A percentile compares a stretch with the other conserved stretches of the same genome.
Conservation (phyloP, 2,113 vertebrate species). For the Ornithorhynchus anatinus region DNA sequence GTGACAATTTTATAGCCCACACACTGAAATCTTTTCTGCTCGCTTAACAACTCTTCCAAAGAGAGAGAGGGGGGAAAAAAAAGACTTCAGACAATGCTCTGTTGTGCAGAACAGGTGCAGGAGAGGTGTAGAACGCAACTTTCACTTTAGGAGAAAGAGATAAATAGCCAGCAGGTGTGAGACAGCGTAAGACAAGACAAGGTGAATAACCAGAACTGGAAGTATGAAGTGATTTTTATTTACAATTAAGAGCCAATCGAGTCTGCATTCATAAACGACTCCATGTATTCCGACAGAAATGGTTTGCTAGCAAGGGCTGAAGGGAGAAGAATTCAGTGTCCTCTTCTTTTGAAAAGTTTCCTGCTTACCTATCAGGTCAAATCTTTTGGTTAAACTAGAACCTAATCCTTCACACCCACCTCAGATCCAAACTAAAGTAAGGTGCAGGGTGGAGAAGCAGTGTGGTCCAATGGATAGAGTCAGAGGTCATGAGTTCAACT, state of each 20-base stretch:
- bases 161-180: neutral
- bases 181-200: neutral
- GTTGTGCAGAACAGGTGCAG: slow-evolving; percentile 40
- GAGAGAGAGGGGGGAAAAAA: slow-evolving; percentile 14
- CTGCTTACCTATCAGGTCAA: no score
- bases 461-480: no score
- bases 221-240: neutral
- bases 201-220: neutral
- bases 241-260: slow-evolving; percentile 7
- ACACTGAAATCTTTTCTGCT: slow-evolving; percentile 3
- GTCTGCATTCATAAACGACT: slow-evolving; percentile 24
- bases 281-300: neutral
- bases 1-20: slow-evolving; percentile 6
- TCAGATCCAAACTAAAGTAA: no score
- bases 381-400: no score
- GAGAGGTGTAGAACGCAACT: neutral
- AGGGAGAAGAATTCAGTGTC: no score
- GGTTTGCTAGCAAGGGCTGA: no score
- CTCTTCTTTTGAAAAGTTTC: neutral
- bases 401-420: no score
- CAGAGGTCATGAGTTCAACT: no score
- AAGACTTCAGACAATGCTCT: neutral
- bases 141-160: slow-evolving; percentile 8
- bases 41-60: no score
- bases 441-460: neutral